Evolutionary conservation across 2,888 invertebrate genomes (phyloP), one percentile per base, ranked within the genome.

Genomic region (Brachylomia viminalis): DNA sequence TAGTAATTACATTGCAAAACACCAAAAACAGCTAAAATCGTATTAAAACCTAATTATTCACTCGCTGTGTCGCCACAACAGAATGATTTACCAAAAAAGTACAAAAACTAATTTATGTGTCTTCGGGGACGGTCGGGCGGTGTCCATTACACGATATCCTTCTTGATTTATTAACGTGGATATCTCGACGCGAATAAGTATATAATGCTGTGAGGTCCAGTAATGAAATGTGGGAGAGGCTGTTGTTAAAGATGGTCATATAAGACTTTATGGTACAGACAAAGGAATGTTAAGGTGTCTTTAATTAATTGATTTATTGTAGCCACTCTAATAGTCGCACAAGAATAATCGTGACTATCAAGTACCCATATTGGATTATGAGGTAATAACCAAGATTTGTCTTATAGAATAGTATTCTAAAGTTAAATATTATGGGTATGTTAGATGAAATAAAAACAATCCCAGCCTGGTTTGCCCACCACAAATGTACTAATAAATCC

Each of bases 111-210:
- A 95, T 95, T 95, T 95, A 95, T 95, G 94, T 92, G 91, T 94
- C 95, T 91, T 91, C 90, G 88, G 95, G 95, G 95, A 95, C 92
- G 86, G 87, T 91, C 88, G 89, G 84, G 81, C 89, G 94, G 95
- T 95, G 94, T 95, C 95, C 95, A 95, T 95, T 95, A 95, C 95
- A 92, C 92, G 95, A 94, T 95, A 95, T 95, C 95, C 95, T 93
- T 84, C 93, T 93, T 95, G 95, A 96, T 96, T 95, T 96, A 95
- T 95, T 95, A 92, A 91, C 89, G 89, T 91, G 90, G 91, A 91
- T 93, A 94, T 93, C 93, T 92, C 92, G 90, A 85, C 85, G 92
- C 91, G 91, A 93, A 93, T 91, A 92, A 90, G 88, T 91, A 91
- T 92, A 92, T 93, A 92, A 92, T 90, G 84, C 88, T 90, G 91